Evolutionary conservation across 2,888 invertebrate species (phyloP), one percentile per base, ranked within the genome.

Genomic region (Harpalus rufipes): DNA sequence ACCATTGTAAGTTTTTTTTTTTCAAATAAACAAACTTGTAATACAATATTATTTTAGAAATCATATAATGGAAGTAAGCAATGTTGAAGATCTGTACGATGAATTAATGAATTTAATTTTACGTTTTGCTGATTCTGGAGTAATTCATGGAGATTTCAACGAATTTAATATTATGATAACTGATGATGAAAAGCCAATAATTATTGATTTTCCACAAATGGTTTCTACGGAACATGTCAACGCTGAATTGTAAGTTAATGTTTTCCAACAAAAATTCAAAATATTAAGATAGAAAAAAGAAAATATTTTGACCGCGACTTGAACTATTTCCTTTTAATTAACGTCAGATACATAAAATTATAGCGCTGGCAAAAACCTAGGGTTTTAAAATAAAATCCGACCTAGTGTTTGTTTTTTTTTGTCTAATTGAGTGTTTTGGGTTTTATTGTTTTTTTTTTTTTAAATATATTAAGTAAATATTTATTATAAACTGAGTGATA

Each of bases 181-280:
- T 56, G 94, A 95, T 81, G 95, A 96, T 0, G 95, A 95, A 16
- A 95, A 95, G 86, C 96, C 98, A 0, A 92, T 97, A 74, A 92
- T 99, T 87, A 99, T 99, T 86, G 99, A 99, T 92, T 99, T 99
- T 91, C 99, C 99, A 0, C 99, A 99, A 92, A 99, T 99, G 99
- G 95, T 99, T 81, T 98, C 99, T 6, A 98, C 97, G 0, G 95
- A 96, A 25, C 99, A 99, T 91, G 89, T 93, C 56, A 98, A 99
- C 91, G 99, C 99, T 65, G 95, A 96, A 93, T 93, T 95, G 95
- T 97, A 91, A 93, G 93, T 91, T 58, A 58, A 59, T n/a, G n/a
- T n/a, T n/a, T n/a, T n/a, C n/a, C n/a, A n/a, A n/a, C n/a, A n/a
- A n/a, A n/a, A n/a, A n/a, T n/a, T n/a, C n/a, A n/a, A n/a, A n/a